These are phyloP conservation scores for Paragorgia papillata DNA, from an alignment of 92 coral and sea anemone species.

Conservation along the genomic window DNA sequence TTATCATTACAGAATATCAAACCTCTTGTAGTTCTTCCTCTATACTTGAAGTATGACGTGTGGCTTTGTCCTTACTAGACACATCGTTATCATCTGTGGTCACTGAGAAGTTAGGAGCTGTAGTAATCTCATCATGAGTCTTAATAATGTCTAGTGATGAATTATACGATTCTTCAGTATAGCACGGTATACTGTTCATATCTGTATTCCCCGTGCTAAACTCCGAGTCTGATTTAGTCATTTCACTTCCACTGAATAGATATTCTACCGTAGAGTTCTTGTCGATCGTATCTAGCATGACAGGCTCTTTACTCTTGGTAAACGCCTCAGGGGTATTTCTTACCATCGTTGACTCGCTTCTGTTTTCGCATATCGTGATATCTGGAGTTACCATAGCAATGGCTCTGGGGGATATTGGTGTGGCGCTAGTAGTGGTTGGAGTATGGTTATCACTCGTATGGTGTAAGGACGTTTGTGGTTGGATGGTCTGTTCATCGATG, in stretches of 20 bases:
- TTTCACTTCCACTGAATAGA: background rate
- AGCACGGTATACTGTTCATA: background rate
- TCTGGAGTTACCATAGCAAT: background rate
- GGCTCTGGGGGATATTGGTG: background rate
- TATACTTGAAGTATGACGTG: background rate
- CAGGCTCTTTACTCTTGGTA: background rate
- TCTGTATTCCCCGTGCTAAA: background rate
- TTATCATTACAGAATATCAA: background rate
- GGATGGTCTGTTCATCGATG: background rate
- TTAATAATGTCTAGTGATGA: constrained; percentile 6
- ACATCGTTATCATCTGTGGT: background rate
- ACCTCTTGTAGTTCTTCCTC: background rate
- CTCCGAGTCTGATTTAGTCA: background rate
- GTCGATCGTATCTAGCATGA: background rate
- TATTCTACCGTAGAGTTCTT: background rate
- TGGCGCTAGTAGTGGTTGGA: background rate
- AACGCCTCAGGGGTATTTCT: background rate
- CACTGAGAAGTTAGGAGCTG: background rate
- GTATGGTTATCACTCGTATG: background rate
- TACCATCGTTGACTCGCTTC: background rate
- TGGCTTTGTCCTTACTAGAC: background rate
- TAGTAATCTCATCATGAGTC: background rate
- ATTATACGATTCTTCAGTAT: constrained; percentile 4
- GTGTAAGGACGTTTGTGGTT: background rate
- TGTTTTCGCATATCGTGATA: background rate